These are phyloP conservation scores for Eucidaris tribuloides DNA, from an alignment of 35 echinoderm and acorn worm genomes.

Conservation along the genomic window DNA sequence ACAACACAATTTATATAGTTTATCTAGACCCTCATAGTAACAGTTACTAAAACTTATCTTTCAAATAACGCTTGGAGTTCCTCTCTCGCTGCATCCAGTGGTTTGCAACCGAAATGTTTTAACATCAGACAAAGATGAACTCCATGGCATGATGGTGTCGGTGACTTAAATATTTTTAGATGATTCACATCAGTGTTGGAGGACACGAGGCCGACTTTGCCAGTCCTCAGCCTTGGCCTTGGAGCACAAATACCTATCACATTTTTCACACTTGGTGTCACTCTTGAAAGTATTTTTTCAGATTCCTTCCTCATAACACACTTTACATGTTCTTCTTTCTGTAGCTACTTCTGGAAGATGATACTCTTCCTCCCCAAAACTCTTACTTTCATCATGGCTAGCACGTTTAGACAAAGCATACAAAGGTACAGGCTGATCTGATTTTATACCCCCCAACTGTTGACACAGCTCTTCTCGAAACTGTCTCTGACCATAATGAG, in stretches of 20 bases:
- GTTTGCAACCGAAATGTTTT: too few relatives aligned
- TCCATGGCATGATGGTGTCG: too few relatives aligned
- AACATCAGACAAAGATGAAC: too few relatives aligned
- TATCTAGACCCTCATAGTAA: too few relatives aligned
- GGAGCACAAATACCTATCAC: slow-evolving; percentile 7
- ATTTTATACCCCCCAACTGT: neutral
- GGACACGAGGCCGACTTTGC: too few relatives aligned
- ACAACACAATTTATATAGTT: too few relatives aligned
- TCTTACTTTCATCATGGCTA: neutral
- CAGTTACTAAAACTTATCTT: too few relatives aligned
- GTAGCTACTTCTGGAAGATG: neutral
- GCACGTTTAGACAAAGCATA: neutral
- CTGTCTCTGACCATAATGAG: slow-evolving; percentile 16
- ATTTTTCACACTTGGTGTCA: neutral
- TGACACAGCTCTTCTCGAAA: slow-evolving; percentile 16
- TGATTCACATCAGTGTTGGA: too few relatives aligned
- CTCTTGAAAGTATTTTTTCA: slow-evolving; percentile 10
- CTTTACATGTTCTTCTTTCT: slow-evolving; percentile 19
- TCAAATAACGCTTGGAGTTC: too few relatives aligned
- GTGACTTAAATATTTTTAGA: too few relatives aligned
- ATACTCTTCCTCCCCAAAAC: neutral
- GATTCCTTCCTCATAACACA: slow-evolving; percentile 25
- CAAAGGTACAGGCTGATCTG: slow-evolving; percentile 6
- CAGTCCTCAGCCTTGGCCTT: too few relatives aligned
- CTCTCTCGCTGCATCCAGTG: too few relatives aligned